Percentiles rank a stretch among this genome's conserved stretches.
phyloP scores from a whole-genome alignment of 2,797 vertebrate species.

The Thamnophis elegans region DNA sequence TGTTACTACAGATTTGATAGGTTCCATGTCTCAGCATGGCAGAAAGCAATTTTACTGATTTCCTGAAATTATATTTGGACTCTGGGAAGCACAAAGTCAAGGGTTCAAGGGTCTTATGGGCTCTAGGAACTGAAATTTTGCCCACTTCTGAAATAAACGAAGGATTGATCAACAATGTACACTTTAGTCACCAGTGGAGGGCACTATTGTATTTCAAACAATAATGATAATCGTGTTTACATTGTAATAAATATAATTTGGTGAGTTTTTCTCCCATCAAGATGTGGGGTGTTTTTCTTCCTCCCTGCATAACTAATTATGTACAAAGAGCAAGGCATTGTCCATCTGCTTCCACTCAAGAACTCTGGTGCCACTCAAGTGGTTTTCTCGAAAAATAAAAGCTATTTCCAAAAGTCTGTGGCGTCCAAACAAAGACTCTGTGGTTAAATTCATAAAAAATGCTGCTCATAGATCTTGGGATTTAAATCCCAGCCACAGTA shows the following conservation, averaged over 20 bases:
- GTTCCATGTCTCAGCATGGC: background rate
- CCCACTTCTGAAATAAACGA: background rate
- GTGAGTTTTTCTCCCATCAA: background rate
- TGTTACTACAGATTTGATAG: background rate
- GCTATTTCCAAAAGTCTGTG: background rate
- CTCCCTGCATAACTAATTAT: background rate
- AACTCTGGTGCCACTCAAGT: background rate
- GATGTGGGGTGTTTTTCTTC: background rate
- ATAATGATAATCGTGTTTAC: background rate
- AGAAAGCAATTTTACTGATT: background rate
- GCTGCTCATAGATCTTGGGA: background rate
- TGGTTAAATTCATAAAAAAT: background rate
- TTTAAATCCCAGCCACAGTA: background rate
- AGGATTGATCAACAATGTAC: background rate
- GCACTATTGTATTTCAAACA: background rate
- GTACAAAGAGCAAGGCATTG: background rate
- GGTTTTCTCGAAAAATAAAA: background rate
- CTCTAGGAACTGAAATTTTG: background rate
- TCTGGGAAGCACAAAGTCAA: background rate
- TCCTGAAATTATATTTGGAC: background rate
- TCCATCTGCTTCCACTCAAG: background rate
- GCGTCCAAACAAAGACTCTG: background rate
- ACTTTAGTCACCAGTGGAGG: background rate
- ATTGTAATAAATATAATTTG: background rate
- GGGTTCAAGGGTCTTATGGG: background rate